Evolutionary conservation across 2,113 vertebrate species (phyloP).

Genomic region (Gobius niger): DNA sequence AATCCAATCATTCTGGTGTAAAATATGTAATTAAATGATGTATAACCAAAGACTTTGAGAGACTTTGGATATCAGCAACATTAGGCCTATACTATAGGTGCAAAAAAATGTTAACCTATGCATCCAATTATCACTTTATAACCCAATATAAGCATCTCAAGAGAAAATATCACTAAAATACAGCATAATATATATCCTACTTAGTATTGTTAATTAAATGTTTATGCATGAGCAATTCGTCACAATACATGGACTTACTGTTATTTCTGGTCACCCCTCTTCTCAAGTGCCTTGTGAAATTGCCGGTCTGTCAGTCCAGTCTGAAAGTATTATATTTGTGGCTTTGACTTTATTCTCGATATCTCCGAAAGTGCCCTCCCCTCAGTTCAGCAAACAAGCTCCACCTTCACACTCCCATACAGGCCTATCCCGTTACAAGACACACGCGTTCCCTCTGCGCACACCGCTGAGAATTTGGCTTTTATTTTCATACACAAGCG

Average conservation of each 20-base stretch:
- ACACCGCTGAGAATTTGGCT: not conserved
- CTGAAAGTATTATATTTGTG: conserved; percentile 10
- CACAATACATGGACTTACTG: conserved; percentile 52
- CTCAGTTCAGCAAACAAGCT: conserved; percentile 15
- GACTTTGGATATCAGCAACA: too few relatives aligned
- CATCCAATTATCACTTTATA: too few relatives aligned
- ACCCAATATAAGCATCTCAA: too few relatives aligned
- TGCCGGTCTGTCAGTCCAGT: not conserved
- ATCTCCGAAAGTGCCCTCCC: conserved; percentile 46
- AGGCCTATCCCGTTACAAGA: not conserved
- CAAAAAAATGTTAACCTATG: too few relatives aligned
- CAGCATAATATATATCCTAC: too few relatives aligned
- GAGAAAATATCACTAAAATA: too few relatives aligned
- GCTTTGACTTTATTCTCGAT: conserved; percentile 21
- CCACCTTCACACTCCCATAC: conserved; percentile 36
- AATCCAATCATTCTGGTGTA: too few relatives aligned
- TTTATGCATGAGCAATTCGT: not conserved
- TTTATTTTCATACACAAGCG: conserved; percentile 15
- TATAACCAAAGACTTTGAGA: too few relatives aligned
- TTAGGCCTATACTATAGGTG: too few relatives aligned
- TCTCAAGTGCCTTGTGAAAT: conserved; percentile 29
- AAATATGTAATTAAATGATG: too few relatives aligned
- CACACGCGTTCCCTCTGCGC: not conserved
- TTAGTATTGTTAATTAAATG: not conserved
- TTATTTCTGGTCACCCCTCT: conserved; percentile 21